Base-by-base conservation (phyloP, 2,797 vertebrate genomes). In the Phrynocephalus guinanensis region DNA sequence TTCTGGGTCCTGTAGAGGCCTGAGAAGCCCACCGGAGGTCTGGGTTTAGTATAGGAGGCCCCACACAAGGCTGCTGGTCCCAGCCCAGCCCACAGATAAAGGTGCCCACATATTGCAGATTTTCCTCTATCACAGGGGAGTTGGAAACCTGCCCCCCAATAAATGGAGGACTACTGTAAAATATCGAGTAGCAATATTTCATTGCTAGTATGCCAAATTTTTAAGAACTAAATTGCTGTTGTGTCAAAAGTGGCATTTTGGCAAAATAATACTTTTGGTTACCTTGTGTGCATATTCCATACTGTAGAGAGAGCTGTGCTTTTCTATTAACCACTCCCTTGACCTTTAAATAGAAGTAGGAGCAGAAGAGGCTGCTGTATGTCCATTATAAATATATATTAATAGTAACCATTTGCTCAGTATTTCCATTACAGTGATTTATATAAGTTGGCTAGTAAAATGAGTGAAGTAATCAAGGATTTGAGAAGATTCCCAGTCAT, bases 381-480 rank as follows among this genome's bases (percentile, higher is more conserved):
- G 90, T 86, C 86, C 81, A 94, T 71, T 82, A 13, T 67, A 79
- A 52, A 52, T 68, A 15, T 68, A 2, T 52, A 50, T 30, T 76
- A 67, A 26, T 90, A 82, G 79, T 94, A 91, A 91, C 90, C 79
- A 81, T 90, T 90, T 91, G 88, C 90, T 93, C 88, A 93, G 79
- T 90, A 91, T 93, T 94, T 94, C 92, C 91, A 91, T 93, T 94
- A 93, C 93, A 93, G 88, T 94, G 93, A 92, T n/a, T 83, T 71
- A 56, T 83, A 10, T 92, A 95, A 94, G 76, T 91, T 87, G 84
- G 90, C 92, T 95, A 87, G 91, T 92, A 95, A 94, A 90, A 93
- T 93, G 90, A 81, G 84, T 86, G 92, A 93, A 90, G 33, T 84
- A 73, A 84, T 91, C 87, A 93, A 91, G 8, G 56, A 84, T 86